Percentiles rank a stretch among this genome's conserved stretches.
These are phyloP conservation scores for Papio anubis DNA, from an alignment of 2,113 vertebrate genomes.

Conservation along the genomic window DNA sequence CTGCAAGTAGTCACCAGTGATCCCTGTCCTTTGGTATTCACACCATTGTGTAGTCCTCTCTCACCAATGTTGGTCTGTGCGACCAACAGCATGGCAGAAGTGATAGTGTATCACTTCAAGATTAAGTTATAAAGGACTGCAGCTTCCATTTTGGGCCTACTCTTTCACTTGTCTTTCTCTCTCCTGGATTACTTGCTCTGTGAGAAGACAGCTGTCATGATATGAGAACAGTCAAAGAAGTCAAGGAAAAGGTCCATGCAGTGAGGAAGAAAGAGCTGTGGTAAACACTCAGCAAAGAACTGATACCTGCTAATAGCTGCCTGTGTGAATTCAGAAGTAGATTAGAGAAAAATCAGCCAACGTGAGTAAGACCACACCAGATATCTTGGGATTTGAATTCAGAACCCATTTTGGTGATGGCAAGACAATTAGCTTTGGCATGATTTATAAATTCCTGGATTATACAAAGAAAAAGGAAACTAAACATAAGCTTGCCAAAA, in stretches of 20 bases:
- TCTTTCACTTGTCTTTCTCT: neutral
- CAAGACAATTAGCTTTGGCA: neutral
- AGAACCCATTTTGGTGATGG: neutral
- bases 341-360: neutral
- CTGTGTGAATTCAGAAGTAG: neutral
- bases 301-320: neutral
- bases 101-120: neutral
- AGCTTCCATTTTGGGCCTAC: neutral
- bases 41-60: neutral
- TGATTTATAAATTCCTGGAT: conserved; percentile 9
- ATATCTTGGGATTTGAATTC: conserved; percentile 1
- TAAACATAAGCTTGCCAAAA: neutral
- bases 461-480: conserved; percentile 17
- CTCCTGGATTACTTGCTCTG: neutral
- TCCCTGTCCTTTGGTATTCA: neutral
- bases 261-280: neutral
- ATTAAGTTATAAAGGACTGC: neutral
- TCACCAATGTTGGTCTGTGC: neutral
- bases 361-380: neutral
- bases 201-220: conserved; percentile 8
- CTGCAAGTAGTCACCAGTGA: neutral
- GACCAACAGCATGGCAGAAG: neutral
- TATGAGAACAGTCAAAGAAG: neutral
- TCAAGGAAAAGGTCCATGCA: neutral
- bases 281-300: conserved; percentile 10